Evolutionary conservation across 2,113 vertebrate species (phyloP).

Genomic region (Raja brachyura): DNA sequence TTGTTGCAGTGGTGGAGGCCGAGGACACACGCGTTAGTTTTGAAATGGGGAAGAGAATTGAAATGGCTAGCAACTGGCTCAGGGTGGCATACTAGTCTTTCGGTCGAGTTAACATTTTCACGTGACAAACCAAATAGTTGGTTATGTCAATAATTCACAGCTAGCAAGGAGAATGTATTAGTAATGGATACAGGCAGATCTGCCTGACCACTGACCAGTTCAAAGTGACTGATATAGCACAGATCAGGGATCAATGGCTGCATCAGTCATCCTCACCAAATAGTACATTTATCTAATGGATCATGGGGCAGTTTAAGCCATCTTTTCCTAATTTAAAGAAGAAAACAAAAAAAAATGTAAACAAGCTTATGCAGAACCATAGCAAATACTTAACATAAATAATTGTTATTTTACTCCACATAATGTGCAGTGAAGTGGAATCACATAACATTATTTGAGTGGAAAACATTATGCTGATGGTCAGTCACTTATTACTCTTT

Average conservation of each 20-base stretch:
- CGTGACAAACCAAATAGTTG: background rate
- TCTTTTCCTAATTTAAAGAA: background rate
- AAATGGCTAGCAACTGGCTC: too few relatives aligned
- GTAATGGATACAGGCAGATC: background rate
- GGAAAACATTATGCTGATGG: background rate
- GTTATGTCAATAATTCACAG: background rate
- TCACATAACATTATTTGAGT: background rate
- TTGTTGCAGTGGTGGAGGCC: too few relatives aligned
- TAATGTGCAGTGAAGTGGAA: background rate
- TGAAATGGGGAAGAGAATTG: too few relatives aligned
- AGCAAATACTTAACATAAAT: background rate
- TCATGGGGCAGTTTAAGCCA: background rate
- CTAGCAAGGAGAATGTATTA: background rate
- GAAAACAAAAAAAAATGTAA: background rate
- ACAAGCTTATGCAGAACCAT: background rate
- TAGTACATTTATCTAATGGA: background rate
- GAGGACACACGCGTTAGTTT: too few relatives aligned
- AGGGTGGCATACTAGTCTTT: too few relatives aligned
- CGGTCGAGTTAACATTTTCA: background rate
- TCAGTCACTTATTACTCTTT: background rate
- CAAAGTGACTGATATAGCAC: background rate
- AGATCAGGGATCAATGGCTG: background rate
- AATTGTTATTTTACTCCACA: background rate
- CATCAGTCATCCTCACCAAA: background rate
- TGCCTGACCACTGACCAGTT: background rate